phyloP scores from a whole-genome alignment of 2,113 vertebrate species.

The Lophius piscatorius region DNA sequence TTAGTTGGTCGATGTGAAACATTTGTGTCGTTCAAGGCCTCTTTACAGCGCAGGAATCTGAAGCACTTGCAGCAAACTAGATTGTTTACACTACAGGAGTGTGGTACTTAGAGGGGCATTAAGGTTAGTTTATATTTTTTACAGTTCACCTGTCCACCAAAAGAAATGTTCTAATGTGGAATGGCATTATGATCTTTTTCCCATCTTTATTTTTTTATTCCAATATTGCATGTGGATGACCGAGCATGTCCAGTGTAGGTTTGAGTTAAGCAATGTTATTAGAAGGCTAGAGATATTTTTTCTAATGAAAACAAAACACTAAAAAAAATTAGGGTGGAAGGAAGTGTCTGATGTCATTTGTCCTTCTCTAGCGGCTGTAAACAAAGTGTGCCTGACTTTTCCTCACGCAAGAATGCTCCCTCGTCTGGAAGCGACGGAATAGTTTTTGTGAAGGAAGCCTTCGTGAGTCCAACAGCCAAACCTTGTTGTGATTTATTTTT shows the following conservation, averaged over 20 bases:
- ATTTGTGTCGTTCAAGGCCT: too few relatives aligned
- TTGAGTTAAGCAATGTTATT: slow-evolving; percentile 55
- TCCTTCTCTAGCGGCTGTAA: slow-evolving; percentile 59
- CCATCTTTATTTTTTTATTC: neutral
- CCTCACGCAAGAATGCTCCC: slow-evolving; percentile 50
- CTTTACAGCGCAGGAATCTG: slow-evolving; percentile 20
- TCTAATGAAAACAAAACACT: slow-evolving; percentile 71
- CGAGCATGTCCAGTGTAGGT: slow-evolving; percentile 31
- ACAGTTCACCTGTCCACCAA: slow-evolving; percentile 28
- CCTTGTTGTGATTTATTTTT: too few relatives aligned
- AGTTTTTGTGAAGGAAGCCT: slow-evolving; percentile 58
- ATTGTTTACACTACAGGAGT: slow-evolving; percentile 43
- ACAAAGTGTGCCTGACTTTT: slow-evolving; percentile 73
- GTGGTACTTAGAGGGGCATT: slow-evolving; percentile 45
- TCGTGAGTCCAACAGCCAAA: slow-evolving; percentile 59
- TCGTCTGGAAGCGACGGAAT: slow-evolving; percentile 37
- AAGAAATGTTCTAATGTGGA: slow-evolving; percentile 20
- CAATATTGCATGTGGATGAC: slow-evolving; percentile 55
- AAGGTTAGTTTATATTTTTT: slow-evolving; percentile 4
- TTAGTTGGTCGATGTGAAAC: slow-evolving; percentile 6
- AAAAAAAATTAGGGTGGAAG: slow-evolving; percentile 60
- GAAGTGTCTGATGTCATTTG: slow-evolving; percentile 65
- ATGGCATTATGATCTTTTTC: slow-evolving; percentile 34
- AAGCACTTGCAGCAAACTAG: slow-evolving; percentile 58
- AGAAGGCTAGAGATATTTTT: slow-evolving; percentile 54